phyloP scores from a whole-genome alignment of 1,140 invertebrate species.

The Macrobrachium rosenbergii region DNA sequence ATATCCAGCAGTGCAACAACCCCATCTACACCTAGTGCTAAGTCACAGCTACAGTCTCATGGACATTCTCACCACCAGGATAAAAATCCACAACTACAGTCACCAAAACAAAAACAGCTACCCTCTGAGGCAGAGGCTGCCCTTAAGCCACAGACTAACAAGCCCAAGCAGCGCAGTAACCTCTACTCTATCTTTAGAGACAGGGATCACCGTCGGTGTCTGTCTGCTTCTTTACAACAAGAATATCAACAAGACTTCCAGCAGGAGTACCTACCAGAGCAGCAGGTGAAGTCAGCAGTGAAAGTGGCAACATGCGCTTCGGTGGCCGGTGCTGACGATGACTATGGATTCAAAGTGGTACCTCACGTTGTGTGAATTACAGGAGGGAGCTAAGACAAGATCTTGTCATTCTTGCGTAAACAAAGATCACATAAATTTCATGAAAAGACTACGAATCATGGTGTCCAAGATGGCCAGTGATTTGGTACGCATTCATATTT shows the following conservation, averaged over 20 bases:
- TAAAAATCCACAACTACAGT: constrained; percentile 16
- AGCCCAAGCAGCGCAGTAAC: constrained; percentile 55
- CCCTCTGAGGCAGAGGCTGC: background rate
- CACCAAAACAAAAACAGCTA: constrained; percentile 25
- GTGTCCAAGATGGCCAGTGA: too few species aligned
- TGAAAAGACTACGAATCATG: too few species aligned
- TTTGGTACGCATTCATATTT: too few species aligned
- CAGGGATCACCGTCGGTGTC: constrained; percentile 53
- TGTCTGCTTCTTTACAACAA: constrained; percentile 52
- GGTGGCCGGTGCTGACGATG: constrained; percentile 40
- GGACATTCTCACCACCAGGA: background rate
- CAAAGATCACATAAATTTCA: too few species aligned
- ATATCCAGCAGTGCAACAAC: background rate
- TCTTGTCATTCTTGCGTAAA: too few species aligned
- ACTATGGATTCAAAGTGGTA: constrained; percentile 59
- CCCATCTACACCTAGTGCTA: background rate
- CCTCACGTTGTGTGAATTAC: constrained; percentile 50
- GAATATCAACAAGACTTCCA: constrained; percentile 44
- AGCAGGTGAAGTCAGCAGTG: background rate
- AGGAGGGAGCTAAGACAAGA: background rate
- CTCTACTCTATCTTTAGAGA: constrained; percentile 58
- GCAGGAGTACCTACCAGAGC: constrained; percentile 25
- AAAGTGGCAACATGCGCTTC: constrained; percentile 27
- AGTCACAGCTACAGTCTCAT: background rate
- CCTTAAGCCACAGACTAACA: constrained; percentile 48